Evolutionary conservation across 30 jellyfish, hydroid and myxozoan species (phyloP).

Genomic region (Hydra vulgaris): DNA sequence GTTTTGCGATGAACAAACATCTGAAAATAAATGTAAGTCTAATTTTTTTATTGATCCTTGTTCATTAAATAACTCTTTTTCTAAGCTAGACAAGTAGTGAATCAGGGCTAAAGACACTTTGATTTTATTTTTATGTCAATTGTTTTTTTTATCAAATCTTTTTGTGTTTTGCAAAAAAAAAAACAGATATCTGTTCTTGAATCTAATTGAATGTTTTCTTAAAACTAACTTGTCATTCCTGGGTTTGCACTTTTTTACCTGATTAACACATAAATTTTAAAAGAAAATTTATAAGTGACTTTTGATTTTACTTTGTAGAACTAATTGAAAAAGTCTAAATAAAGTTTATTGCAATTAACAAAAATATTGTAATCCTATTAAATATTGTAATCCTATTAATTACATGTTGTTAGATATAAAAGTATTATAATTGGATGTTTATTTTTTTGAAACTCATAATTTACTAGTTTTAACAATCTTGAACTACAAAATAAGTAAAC

Average conservation of each 20-base stretch:
- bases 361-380: no score
- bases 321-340: not conserved
- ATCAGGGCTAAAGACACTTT: not conserved
- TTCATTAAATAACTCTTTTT: not conserved
- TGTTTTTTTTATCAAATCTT: not conserved
- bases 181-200: not conserved
- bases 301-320: not conserved
- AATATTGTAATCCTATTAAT: no score
- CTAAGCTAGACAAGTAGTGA: not conserved
- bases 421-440: no score
- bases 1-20: no score
- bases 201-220: not conserved
- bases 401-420: no score
- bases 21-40: no score
- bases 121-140: no score
- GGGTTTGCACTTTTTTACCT: not conserved
- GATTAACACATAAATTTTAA: not conserved
- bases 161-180: not conserved
- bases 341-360: not conserved
- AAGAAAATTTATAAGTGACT: not conserved
- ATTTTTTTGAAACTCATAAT: not conserved
- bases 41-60: no score
- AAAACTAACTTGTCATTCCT: not conserved
- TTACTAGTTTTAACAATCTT: not conserved
- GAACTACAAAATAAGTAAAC: not conserved